Conservation (phyloP, 1,140 invertebrate genomes). For the Venturia canescens region DNA sequence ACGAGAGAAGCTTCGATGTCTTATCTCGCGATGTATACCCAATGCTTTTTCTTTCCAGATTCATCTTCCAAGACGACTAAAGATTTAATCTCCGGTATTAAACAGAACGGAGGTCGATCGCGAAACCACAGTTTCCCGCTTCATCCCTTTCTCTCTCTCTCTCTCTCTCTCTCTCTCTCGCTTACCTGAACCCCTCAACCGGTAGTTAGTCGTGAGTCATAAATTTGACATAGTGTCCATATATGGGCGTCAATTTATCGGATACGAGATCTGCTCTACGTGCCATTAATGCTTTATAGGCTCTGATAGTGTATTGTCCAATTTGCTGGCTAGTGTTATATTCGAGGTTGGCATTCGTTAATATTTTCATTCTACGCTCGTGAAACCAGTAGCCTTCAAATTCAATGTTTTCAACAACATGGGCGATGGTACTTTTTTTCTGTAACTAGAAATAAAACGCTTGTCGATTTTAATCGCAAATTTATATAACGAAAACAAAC, state of each 20-base stretch:
- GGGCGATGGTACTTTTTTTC: not conserved
- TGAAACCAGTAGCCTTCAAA: not conserved
- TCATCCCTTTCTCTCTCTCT: not conserved
- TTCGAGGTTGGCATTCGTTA: not conserved
- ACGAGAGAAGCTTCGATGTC: constrained; percentile 1
- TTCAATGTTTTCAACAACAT: not conserved
- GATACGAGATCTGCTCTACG: constrained; percentile 9
- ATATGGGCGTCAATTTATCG: constrained; percentile 27
- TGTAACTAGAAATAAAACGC: not conserved
- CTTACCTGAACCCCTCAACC: not conserved
- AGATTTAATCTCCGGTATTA: constrained; percentile 41
- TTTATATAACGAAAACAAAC: constrained; percentile 53
- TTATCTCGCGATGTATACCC: constrained; percentile 17
- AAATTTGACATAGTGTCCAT: constrained; percentile 29
- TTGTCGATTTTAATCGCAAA: constrained; percentile 34
- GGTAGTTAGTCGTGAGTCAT: constrained; percentile 36
- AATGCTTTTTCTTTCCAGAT: constrained; percentile 22
- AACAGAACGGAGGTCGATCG: constrained; percentile 30
- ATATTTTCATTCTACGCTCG: not conserved
- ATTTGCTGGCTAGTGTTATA: not conserved
- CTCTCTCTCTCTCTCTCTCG: not conserved
- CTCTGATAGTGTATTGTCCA: not conserved
- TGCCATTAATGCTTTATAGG: not conserved
- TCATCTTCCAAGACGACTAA: constrained; percentile 29
- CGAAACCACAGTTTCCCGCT: not conserved